phyloP scores from a whole-genome alignment of 2,888 invertebrate genomes.

The Hypselothyrea guttata region DNA sequence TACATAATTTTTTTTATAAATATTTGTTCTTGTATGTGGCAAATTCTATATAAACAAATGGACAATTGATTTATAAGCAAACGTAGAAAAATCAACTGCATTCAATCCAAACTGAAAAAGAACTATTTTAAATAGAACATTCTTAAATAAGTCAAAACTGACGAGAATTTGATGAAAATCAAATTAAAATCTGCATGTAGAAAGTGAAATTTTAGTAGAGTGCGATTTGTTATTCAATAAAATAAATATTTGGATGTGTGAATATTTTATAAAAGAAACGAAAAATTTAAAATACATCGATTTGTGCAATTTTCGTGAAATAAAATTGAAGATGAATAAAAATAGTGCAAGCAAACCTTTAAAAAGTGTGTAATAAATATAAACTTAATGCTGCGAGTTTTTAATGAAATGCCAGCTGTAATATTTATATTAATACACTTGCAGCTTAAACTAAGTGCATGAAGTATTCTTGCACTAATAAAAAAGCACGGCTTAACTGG shows the following conservation, averaged over 20 bases:
- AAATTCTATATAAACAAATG: slow-evolving; percentile 34
- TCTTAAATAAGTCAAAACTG: too few relatives aligned
- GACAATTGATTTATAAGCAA: slow-evolving; percentile 36
- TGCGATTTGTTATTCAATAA: background rate
- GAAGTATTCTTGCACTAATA: slow-evolving; percentile 28
- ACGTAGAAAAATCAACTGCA: slow-evolving; percentile 31
- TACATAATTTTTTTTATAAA: too few relatives aligned
- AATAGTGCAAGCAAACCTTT: too few relatives aligned
- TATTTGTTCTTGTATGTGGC: background rate
- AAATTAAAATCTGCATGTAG: slow-evolving; percentile 1
- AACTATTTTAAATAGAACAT: too few relatives aligned
- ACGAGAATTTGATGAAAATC: background rate
- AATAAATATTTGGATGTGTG: background rate
- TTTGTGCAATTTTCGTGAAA: too few relatives aligned
- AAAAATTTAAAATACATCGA: too few relatives aligned
- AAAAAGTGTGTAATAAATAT: background rate
- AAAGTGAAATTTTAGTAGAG: slow-evolving; percentile 1
- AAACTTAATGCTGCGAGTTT: background rate
- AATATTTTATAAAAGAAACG: too few relatives aligned
- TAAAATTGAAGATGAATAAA: background rate
- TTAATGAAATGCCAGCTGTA: background rate
- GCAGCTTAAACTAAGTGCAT: slow-evolving; percentile 26
- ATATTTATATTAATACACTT: slow-evolving; percentile 5
- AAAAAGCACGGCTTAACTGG: slow-evolving; percentile 40
- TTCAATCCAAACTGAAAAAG: slow-evolving; percentile 5